Percentiles rank a stretch among this genome's conserved stretches.
These are phyloP conservation scores for Acronicta alni DNA, from an alignment of 2,888 invertebrate genomes.

Conservation along the genomic window DNA sequence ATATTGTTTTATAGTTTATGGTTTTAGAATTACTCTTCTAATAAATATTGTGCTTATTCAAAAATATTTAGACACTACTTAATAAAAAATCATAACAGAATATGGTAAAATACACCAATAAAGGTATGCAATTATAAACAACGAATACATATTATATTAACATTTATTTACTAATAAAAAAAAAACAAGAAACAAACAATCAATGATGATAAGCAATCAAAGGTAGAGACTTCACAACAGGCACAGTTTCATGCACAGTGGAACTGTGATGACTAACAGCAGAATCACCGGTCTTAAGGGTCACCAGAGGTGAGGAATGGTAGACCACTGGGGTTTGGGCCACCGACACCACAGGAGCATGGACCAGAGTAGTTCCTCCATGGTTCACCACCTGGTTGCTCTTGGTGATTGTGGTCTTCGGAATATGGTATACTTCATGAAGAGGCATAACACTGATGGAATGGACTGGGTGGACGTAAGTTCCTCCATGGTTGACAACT, in stretches of 20 bases:
- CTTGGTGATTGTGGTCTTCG: slow-evolving; percentile 72
- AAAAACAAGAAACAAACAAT: slow-evolving; percentile 32
- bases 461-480: slow-evolving; percentile 64
- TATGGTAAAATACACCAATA: no score
- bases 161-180: slow-evolving; percentile 50
- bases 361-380: slow-evolving; percentile 64
- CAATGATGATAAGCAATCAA: slow-evolving; percentile 70
- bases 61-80: neutral
- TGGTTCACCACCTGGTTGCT: slow-evolving; percentile 79
- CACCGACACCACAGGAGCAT: slow-evolving; percentile 50
- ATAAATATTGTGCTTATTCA: no score
- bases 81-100: no score
- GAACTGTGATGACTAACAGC: slow-evolving; percentile 86
- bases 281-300: slow-evolving; percentile 75
- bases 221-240: slow-evolving; percentile 67
- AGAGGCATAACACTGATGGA: slow-evolving; percentile 57
- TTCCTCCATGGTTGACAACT: slow-evolving; percentile 72
- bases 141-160: neutral
- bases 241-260: slow-evolving; percentile 79
- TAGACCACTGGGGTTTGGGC: slow-evolving; percentile 67
- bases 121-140: neutral
- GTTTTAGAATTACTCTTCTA: no score
- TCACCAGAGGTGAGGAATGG: slow-evolving; percentile 65
- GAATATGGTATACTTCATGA: slow-evolving; percentile 61
- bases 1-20: no score